Evolutionary conservation across 2,113 vertebrate species (phyloP).

Genomic region (Astur gentilis): DNA sequence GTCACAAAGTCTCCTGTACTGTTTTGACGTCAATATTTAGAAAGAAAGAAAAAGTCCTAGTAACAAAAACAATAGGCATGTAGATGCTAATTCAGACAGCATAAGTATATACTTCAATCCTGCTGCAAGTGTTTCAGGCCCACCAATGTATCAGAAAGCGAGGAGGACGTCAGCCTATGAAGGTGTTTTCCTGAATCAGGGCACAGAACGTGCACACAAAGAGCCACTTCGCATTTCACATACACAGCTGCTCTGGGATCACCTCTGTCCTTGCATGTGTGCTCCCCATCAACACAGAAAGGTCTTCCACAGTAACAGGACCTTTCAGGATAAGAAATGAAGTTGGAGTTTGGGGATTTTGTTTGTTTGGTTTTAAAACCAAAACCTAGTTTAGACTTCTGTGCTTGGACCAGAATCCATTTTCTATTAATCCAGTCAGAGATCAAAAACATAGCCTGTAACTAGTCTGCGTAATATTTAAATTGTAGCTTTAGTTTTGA

Average conservation of each 20-base stretch:
- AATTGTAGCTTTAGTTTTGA: background rate
- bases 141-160: rapidly evolving
- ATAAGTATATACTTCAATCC: background rate
- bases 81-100: background rate
- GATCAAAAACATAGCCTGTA: constrained; percentile 2
- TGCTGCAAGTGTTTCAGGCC: background rate
- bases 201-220: background rate
- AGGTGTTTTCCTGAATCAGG: background rate
- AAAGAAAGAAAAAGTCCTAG: background rate
- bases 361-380: background rate
- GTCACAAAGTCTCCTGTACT: background rate
- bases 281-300: background rate
- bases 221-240: rapidly evolving
- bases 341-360: background rate
- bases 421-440: background rate
- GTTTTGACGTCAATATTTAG: background rate
- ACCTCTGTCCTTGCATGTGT: background rate
- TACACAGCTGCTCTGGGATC: background rate
- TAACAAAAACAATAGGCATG: background rate
- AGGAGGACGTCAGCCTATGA: background rate
- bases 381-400: background rate
- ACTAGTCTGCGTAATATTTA: constrained; percentile 9
- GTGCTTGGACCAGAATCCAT: background rate
- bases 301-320: background rate
- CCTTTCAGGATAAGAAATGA: background rate